Percentiles rank a stretch among this genome's conserved stretches.
Conservation (phyloP, 2,888 invertebrate species). For the Sussaba pulchella region DNA sequence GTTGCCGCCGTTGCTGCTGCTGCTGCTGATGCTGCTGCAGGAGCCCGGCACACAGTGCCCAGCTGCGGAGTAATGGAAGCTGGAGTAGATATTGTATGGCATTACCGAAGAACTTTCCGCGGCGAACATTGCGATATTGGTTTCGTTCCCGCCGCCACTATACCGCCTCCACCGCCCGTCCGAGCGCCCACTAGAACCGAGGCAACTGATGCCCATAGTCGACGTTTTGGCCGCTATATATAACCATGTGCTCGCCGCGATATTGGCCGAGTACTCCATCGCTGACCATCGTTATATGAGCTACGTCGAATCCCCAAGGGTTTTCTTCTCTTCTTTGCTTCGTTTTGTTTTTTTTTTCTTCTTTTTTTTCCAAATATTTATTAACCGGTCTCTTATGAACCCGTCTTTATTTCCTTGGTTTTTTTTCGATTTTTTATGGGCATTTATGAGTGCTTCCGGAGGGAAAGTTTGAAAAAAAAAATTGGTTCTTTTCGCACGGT, state of each 20-base stretch:
- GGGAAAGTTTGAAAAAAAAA: neutral
- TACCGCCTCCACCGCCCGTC: conserved; percentile 54
- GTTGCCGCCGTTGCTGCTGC: conserved; percentile 11
- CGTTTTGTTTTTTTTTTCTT: conserved; percentile 1
- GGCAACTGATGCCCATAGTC: conserved; percentile 51
- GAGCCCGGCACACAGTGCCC: conserved; percentile 43
- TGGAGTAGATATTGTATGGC: conserved; percentile 83
- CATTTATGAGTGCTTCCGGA: neutral
- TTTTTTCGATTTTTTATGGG: neutral
- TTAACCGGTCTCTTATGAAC: conserved; percentile 25
- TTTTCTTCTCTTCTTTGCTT: conserved; percentile 41
- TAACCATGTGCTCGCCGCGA: conserved; percentile 38
- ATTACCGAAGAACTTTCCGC: conserved; percentile 82
- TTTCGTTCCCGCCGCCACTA: conserved; percentile 76
- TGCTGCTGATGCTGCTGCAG: conserved; percentile 11
- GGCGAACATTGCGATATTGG: conserved; percentile 83
- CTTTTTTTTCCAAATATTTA: conserved; percentile 53
- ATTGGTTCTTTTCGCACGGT: neutral
- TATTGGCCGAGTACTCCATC: conserved; percentile 62
- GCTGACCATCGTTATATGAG: conserved; percentile 60
- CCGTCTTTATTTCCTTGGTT: conserved; percentile 2
- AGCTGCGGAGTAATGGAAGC: conserved; percentile 82
- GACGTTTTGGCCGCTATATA: conserved; percentile 36
- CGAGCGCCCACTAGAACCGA: conserved; percentile 43
- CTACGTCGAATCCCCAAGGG: conserved; percentile 52